A percentile compares a stretch with the other conserved stretches of the same genome.
These are phyloP conservation scores for Bradypus variegatus DNA, from an alignment of 2,797 vertebrate genomes.

Conservation along the genomic window DNA sequence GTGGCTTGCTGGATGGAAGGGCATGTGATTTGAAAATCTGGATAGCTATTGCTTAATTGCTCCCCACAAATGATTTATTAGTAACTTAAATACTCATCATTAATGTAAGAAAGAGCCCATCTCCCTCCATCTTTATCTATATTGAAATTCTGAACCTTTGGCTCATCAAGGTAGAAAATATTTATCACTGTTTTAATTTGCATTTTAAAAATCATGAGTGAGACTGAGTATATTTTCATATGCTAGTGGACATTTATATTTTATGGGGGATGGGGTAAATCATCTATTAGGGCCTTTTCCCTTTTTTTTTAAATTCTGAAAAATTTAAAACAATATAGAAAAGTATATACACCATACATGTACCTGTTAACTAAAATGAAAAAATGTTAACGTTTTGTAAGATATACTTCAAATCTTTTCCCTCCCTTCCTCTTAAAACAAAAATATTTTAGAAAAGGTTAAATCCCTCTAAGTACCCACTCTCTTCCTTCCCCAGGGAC, in stretches of 20 bases:
- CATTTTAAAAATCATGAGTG: neutral
- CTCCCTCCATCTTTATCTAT: neutral
- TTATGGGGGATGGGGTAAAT: neutral
- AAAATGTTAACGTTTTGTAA: neutral
- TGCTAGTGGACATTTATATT: neutral
- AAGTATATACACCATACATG: neutral
- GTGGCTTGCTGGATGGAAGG: neutral
- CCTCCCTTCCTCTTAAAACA: neutral
- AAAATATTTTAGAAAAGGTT: neutral
- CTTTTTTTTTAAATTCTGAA: neutral
- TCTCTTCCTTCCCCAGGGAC: neutral
- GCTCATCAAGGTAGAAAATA: neutral
- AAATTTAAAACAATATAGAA: neutral
- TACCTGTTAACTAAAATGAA: neutral
- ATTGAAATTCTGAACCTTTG: neutral
- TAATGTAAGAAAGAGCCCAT: neutral
- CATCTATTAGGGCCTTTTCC: neutral
- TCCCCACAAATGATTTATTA: neutral
- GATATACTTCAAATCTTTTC: neutral
- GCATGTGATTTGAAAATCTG: neutral
- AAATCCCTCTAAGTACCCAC: neutral
- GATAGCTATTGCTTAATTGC: neutral
- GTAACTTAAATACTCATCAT: neutral
- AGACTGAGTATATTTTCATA: neutral
- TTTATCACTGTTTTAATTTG: neutral